These are phyloP conservation scores for Campoplex capitator DNA, from an alignment of 2,888 invertebrate species.

Conservation along the genomic window DNA sequence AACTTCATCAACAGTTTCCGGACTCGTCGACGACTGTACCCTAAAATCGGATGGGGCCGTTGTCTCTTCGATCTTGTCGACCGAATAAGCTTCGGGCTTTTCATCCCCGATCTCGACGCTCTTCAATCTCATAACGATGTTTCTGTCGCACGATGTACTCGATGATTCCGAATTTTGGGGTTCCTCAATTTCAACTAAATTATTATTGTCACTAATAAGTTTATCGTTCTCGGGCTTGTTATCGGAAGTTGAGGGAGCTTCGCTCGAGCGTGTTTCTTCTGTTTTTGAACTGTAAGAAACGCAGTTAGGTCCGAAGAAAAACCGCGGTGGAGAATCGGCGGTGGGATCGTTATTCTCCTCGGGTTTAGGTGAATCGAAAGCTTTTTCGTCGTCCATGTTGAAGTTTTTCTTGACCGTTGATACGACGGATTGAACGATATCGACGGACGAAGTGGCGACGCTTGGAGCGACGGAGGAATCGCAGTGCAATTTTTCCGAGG, in stretches of 20 bases:
- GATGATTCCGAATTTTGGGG: slow-evolving; percentile 50
- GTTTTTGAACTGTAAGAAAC: slow-evolving; percentile 78
- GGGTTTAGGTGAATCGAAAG: slow-evolving; percentile 24
- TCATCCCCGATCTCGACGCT: slow-evolving; percentile 44
- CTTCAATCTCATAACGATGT: slow-evolving; percentile 40
- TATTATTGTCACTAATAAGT: slow-evolving; percentile 71
- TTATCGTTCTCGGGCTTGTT: slow-evolving; percentile 12
- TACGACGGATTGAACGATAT: slow-evolving; percentile 44
- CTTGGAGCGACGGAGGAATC: slow-evolving; percentile 72
- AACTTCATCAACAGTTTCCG: slow-evolving; percentile 8
- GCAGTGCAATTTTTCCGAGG: slow-evolving; percentile 70
- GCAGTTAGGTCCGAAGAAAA: slow-evolving; percentile 84
- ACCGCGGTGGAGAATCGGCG: slow-evolving; percentile 77
- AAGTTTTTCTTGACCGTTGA: slow-evolving; percentile 46
- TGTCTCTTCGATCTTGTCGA: slow-evolving; percentile 26
- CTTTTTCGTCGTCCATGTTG: slow-evolving; percentile 10
- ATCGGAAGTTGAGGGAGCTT: slow-evolving; percentile 67
- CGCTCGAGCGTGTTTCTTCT: slow-evolving; percentile 61
- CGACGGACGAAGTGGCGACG: slow-evolving; percentile 59
- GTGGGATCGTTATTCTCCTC: slow-evolving; percentile 11
- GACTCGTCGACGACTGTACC: slow-evolving; percentile 48
- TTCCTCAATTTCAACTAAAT: slow-evolving; percentile 69
- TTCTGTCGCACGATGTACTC: slow-evolving; percentile 33
- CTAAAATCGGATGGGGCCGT: slow-evolving; percentile 3
- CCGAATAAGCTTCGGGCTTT: slow-evolving; percentile 20